A percentile compares a stretch with the other conserved stretches of the same genome.
phyloP scores from a whole-genome alignment of 2,797 vertebrate species.

The Epinephelus awoara region DNA sequence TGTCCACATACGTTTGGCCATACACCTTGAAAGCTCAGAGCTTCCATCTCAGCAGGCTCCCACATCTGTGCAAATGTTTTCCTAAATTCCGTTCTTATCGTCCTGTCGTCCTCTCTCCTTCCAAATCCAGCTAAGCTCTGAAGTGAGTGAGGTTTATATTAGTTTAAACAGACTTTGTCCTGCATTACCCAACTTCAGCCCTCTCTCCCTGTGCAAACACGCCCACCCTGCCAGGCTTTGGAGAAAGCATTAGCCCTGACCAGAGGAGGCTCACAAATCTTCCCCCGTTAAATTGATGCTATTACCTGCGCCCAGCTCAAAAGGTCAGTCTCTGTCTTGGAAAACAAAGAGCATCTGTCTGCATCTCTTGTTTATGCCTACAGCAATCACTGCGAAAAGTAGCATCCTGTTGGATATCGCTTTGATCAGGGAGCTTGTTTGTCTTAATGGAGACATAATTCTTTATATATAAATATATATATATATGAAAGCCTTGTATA shows the following conservation, averaged over 20 bases:
- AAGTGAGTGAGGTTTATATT: constrained; percentile 49
- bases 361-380: constrained; percentile 56
- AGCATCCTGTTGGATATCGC: constrained; percentile 29
- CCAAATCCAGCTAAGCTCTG: constrained; percentile 49
- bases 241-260: constrained; percentile 40
- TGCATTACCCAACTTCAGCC: constrained; percentile 38
- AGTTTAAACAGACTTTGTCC: constrained; percentile 61
- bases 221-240: constrained; percentile 25
- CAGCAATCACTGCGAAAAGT: constrained; percentile 47
- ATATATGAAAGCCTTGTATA: not conserved
- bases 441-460: constrained; percentile 29
- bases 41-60: constrained; percentile 30
- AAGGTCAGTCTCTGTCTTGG: constrained; percentile 69
- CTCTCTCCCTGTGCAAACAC: constrained; percentile 25
- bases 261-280: constrained; percentile 60
- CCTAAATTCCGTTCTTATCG: constrained; percentile 35
- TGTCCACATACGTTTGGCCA: not conserved
- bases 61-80: constrained; percentile 78
- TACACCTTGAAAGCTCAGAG: not conserved
- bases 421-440: constrained; percentile 63
- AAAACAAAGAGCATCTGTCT: constrained; percentile 75
- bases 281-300: constrained; percentile 66
- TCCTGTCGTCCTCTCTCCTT: constrained; percentile 10
- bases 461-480: not conserved
- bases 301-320: constrained; percentile 71